Evolutionary conservation across 2,888 invertebrate genomes (phyloP).

Genomic region (Zhuqinia jingwanae): DNA sequence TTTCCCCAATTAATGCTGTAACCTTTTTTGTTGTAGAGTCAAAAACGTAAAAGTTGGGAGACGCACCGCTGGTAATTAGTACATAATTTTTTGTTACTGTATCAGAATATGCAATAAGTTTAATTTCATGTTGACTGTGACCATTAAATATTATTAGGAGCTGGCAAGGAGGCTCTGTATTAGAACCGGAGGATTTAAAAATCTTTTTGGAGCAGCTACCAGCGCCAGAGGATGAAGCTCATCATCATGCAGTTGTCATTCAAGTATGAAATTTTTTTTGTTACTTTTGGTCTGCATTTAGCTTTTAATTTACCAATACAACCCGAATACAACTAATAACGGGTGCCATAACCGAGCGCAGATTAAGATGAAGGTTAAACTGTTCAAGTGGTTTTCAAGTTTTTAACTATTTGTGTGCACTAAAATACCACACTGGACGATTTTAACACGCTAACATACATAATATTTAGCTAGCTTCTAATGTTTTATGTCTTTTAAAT

Average conservation of each 20-base stretch:
- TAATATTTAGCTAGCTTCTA: no score
- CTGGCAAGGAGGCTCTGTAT: slow-evolving; percentile 67
- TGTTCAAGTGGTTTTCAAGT: no score
- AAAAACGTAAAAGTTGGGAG: slow-evolving; percentile 51
- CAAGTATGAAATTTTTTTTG: slow-evolving; percentile 40
- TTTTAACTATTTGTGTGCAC: no score
- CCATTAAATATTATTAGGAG: no score
- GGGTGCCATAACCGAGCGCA: no score
- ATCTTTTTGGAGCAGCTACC: slow-evolving; percentile 70
- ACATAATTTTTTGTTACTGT: no score
- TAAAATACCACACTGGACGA: no score
- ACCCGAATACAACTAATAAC: no score
- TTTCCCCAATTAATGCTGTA: not conserved
- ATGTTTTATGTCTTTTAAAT: not conserved
- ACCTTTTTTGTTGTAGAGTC: not conserved
- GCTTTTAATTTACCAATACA: no score
- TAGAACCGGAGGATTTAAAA: slow-evolving; percentile 67
- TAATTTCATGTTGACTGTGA: not conserved
- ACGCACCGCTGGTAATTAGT: slow-evolving; percentile 38
- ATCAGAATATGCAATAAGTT: no score
- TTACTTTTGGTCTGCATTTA: not conserved
- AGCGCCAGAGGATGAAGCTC: slow-evolving; percentile 65
- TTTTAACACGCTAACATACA: no score
- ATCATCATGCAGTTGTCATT: slow-evolving; percentile 62
- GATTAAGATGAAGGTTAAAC: no score